These are phyloP conservation scores for Apantesis nais DNA, from an alignment of 2,888 invertebrate genomes.

Conservation along the genomic window DNA sequence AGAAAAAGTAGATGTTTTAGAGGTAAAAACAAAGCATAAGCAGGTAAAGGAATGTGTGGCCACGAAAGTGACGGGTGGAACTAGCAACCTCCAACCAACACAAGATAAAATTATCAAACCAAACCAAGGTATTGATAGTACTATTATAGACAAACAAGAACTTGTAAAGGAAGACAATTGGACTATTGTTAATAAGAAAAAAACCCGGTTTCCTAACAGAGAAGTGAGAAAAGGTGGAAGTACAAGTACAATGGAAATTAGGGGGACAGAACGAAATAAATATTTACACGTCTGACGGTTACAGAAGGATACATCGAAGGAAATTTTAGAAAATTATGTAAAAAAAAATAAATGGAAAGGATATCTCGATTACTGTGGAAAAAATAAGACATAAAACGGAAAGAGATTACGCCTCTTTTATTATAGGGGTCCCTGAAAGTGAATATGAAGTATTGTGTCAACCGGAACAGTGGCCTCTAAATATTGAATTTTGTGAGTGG, in stretches of 20 bases:
- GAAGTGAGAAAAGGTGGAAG: not conserved
- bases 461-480: constrained; percentile 3
- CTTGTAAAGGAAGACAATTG: too few relatives aligned
- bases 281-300: constrained; percentile 25
- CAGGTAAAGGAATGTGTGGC: not conserved
- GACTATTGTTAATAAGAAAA: too few relatives aligned
- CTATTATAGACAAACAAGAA: too few relatives aligned
- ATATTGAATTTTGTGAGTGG: constrained; percentile 15
- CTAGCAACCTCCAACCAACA: too few relatives aligned
- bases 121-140: too few relatives aligned
- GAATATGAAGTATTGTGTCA: not conserved
- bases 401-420: not conserved
- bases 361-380: constrained; percentile 1
- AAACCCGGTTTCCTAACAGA: not conserved
- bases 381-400: constrained; percentile 8
- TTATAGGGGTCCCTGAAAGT: constrained; percentile 12
- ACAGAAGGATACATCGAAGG: not conserved
- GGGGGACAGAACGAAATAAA: not conserved
- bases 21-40: constrained; percentile 19
- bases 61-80: constrained; percentile 3
- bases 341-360: too few relatives aligned
- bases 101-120: too few relatives aligned
- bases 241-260: not conserved
- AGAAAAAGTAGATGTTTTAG: constrained; percentile 28
- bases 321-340: too few relatives aligned